phyloP scores from a whole-genome alignment of 2,888 invertebrate species.

The Rhingia rostrata region DNA sequence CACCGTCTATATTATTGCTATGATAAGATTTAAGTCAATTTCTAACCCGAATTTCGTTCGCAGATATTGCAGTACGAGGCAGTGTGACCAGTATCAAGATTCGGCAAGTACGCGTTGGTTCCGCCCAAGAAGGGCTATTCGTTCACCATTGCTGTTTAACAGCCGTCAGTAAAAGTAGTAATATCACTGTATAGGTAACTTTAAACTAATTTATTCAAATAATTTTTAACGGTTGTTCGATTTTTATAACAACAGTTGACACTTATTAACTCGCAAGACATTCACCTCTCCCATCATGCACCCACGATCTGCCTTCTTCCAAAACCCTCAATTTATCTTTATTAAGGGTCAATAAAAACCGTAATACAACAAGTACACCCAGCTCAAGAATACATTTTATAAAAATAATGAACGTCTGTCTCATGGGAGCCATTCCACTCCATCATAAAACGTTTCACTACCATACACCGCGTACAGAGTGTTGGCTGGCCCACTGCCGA shows the following conservation, averaged over 20 bases:
- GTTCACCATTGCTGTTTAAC: no score
- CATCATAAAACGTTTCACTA: conserved; percentile 65
- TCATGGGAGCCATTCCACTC: conserved; percentile 46
- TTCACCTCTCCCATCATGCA: neutral
- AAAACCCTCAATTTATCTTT: conserved; percentile 25
- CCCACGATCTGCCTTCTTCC: neutral
- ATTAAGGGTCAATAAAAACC: conserved; percentile 57
- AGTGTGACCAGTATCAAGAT: no score
- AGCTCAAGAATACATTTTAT: conserved; percentile 33
- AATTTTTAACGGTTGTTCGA: no score
- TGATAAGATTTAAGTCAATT: no score
- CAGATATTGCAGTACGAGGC: no score
- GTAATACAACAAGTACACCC: conserved; percentile 32
- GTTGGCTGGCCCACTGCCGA: neutral
- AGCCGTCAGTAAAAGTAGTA: no score
- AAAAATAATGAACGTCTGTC: conserved; percentile 40
- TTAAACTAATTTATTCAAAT: no score
- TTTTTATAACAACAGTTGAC: neutral
- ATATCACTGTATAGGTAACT: no score
- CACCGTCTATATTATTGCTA: no score
- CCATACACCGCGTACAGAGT: conserved; percentile 44
- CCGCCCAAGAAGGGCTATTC: no score
- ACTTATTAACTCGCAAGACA: neutral
- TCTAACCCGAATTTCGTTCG: no score
- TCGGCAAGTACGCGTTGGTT: no score